Base-by-base conservation (phyloP, 2,888 invertebrate species). In the Agrotis clavis region DNA sequence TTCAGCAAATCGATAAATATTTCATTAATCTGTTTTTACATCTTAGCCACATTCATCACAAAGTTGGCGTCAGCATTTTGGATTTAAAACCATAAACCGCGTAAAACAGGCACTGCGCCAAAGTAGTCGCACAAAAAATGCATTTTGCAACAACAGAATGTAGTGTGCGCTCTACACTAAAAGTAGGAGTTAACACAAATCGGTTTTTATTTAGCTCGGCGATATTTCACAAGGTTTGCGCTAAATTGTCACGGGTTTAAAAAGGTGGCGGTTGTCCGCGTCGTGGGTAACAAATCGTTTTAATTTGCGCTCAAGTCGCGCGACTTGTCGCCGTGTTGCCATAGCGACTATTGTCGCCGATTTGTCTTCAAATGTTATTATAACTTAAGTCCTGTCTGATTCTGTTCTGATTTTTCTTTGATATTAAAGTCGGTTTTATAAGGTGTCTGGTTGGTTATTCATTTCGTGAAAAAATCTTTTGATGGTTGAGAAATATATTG, bases 281-380 rank as follows among this genome's bases (percentile, higher is more conserved):
- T 85, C 86, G 84, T 87, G 83, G 80, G 84, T 89, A 92, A 91
- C 90, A 90, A 91, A 92, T 92, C 87, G 90, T 90, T 92, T 92
- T 92, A 91, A 92, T 92, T 90, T 90, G 87, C 86, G 85, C 87
- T 79, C 76, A 87, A 87, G 87, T 87, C 84, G 85, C 60, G 76
- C 83, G 86, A 86, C 86, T 88, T 88, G 87, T 85, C 88, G 88
- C 83, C 85, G 74, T 81, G 83, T 81, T 81, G 88, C 76, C 79
- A 74, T 75, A 70, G 79, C 74, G 75, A 76, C 82, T 84, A 86
- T 86, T 86, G 79, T 84, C 81, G 45, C 25, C 66, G 73, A 80
- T 84, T 82, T 84, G 57, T 80, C 81, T 79, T 75, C 63, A 74
- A 81, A 77, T 77, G 45, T 75, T 79, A 76, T 80, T 76, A 72